These are phyloP conservation scores for Pseudotriccus pelzelni DNA, from an alignment of 2,797 vertebrate species.

Conservation along the genomic window DNA sequence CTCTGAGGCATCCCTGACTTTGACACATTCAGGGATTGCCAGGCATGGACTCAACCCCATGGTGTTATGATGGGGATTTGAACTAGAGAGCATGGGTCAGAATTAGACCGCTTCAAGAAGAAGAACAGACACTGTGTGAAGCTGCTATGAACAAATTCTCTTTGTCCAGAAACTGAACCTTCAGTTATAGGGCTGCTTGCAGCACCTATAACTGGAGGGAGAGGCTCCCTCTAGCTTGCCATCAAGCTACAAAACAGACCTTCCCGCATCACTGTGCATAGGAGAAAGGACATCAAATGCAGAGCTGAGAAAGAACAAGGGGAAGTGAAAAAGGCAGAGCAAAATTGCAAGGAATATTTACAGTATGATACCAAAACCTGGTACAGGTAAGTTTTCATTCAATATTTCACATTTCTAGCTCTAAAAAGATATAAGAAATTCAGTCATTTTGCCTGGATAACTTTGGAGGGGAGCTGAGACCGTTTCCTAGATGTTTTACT, in stretches of 20 bases:
- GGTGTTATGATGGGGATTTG: not conserved
- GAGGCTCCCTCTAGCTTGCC: not conserved
- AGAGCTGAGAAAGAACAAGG: not conserved
- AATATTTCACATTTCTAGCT: not conserved
- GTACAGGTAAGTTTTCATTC: not conserved
- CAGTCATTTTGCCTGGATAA: not conserved
- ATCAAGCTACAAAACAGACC: not conserved
- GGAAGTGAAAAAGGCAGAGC: not conserved
- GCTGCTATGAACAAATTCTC: not conserved
- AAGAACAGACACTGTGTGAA: not conserved
- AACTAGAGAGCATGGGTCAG: not conserved
- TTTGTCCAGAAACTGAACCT: not conserved
- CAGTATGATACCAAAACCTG: not conserved
- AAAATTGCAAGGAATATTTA: not conserved
- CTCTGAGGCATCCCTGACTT: not conserved
- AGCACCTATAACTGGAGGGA: not conserved
- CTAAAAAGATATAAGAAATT: not conserved
- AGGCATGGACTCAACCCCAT: not conserved
- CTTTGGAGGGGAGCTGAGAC: not conserved
- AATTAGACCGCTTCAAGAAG: not conserved
- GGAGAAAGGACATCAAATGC: not conserved
- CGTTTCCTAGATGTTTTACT: not conserved
- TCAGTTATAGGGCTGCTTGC: not conserved
- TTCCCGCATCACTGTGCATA: not conserved
- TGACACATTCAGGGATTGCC: not conserved